Percentiles rank a stretch among this genome's conserved stretches.
These are phyloP conservation scores for Tryphoninae sp. DNA, from an alignment of 2,888 invertebrate genomes.

Conservation along the genomic window DNA sequence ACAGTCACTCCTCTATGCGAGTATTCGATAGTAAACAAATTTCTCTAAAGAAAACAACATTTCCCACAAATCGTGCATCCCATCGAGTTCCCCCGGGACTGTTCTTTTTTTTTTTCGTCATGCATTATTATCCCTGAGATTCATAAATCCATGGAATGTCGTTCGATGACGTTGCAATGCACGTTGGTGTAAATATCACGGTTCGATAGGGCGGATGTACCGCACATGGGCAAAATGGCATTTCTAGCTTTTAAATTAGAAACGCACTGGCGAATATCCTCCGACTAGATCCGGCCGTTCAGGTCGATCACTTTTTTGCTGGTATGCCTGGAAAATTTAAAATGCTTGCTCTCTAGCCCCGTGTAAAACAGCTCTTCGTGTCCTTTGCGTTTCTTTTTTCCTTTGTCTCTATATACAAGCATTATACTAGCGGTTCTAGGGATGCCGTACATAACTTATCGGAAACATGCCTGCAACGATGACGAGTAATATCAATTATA, in stretches of 20 bases:
- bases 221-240: not conserved
- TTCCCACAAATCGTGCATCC: not conserved
- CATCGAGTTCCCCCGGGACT: not conserved
- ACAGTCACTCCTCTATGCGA: not conserved
- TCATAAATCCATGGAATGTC: not conserved
- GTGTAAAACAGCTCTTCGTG: conserved; percentile 41
- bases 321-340: conserved; percentile 78
- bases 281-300: conserved; percentile 75
- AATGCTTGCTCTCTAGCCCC: conserved; percentile 69
- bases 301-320: conserved; percentile 78
- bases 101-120: not conserved
- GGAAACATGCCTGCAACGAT: conserved; percentile 64
- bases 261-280: conserved; percentile 22
- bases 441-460: conserved; percentile 59
- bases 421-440: conserved; percentile 58
- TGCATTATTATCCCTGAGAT: conserved; percentile 7
- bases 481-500: conserved; percentile 45
- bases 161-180: conserved; percentile 1
- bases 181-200: not conserved
- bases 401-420: conserved; percentile 45
- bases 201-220: not conserved
- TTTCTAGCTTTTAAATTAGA: conserved; percentile 24
- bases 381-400: conserved; percentile 32
- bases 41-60: conserved; percentile 3
- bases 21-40: conserved; percentile 17